Base-by-base conservation (phyloP, 2,888 invertebrate species). In the Trisateles emortualis region DNA sequence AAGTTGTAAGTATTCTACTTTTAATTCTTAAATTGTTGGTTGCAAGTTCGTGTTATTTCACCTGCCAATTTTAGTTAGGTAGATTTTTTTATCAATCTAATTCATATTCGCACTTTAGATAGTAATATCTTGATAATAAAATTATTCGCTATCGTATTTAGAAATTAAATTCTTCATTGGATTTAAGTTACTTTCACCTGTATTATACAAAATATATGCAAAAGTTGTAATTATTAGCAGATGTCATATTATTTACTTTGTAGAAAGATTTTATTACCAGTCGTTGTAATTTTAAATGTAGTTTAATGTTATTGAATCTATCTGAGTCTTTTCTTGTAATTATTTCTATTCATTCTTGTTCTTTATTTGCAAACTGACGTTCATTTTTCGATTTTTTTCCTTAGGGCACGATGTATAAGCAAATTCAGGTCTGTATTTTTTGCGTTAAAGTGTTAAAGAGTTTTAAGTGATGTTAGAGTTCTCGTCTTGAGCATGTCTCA, bases 371-470 rank as follows among this genome's bases (percentile, higher is more conserved):
- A 58, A 64, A 78, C 76, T 86, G 78, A 86, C 67, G 74, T 77
- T 76, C 62, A 72, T 73, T 72, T 75, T 76, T 72, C 41, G 70
- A 76, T 90, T 92, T 86, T n/a, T 19, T 79, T 92, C 87, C 85
- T 83, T 91, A 93, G 93, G 92, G 82, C 83, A 89, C 92, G 90
- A 88, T 91, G 81, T 93, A 84, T 93, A 93, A 93, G 79, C 92
- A 92, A 88, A 93, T 93, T 78, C 91, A 93, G 93, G 93, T 93
- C 88, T 90, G 93, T 93, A 93, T 88, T 78, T n/a, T 64, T 73
- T 78, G 62, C 75, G 66, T 73, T 76, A 68, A 75, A 74, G 47
- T 77, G 67, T 77, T 64, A 67, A 43, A 52, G 69, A 81, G 71
- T 85, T 86, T 81, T 75, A 83, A 84, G 84, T 88, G 82, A 86